A percentile compares a stretch with the other conserved stretches of the same genome.
Evolutionary conservation across 2,888 invertebrate genomes (phyloP).

Genomic region (Cephus rjabovi): DNA sequence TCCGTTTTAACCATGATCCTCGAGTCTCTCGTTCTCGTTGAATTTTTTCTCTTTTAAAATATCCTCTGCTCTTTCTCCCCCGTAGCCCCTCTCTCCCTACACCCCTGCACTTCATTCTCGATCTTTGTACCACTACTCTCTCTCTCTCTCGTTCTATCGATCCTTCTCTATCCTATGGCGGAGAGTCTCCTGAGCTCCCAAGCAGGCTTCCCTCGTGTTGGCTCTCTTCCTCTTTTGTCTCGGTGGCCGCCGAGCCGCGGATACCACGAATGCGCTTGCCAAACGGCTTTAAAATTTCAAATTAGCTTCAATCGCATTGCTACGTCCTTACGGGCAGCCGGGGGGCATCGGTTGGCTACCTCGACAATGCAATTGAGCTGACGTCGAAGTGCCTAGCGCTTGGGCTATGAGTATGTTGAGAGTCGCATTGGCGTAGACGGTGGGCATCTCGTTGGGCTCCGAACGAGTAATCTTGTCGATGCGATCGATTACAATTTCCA

Average conservation of each 20-base stretch:
- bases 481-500: background rate
- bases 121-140: constrained; percentile 18
- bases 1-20: background rate
- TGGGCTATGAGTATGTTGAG: background rate
- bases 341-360: constrained; percentile 37
- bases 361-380: constrained; percentile 43
- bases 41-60: background rate
- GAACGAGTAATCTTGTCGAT: background rate
- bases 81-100: constrained; percentile 3
- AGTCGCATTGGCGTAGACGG: constrained; percentile 28
- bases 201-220: background rate
- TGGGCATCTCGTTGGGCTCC: background rate
- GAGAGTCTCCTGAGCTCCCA: constrained; percentile 3
- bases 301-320: constrained; percentile 62
- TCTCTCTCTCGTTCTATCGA: background rate
- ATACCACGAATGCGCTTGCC: constrained; percentile 23
- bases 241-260: constrained; percentile 32
- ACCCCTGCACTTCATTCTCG: constrained; percentile 21
- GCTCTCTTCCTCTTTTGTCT: constrained; percentile 20
- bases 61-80: constrained; percentile 21
- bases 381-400: constrained; percentile 30
- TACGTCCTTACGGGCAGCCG: constrained; percentile 39
- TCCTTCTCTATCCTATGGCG: background rate
- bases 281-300: constrained; percentile 57
- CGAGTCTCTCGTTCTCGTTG: background rate